phyloP scores from a whole-genome alignment of 1,140 invertebrate genomes.

The Polypedilum vanderplanki region DNA sequence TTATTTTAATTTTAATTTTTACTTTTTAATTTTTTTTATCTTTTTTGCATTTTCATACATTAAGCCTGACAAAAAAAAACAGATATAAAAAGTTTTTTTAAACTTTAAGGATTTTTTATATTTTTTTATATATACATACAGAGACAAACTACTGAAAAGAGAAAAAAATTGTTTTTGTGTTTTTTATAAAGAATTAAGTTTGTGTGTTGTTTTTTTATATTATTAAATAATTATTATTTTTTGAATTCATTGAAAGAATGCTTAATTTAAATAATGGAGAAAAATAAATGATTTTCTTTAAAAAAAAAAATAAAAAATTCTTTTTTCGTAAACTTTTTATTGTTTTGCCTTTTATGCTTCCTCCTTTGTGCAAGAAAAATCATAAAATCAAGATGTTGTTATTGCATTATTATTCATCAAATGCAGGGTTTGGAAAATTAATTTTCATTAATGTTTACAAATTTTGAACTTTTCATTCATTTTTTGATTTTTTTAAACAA shows the following conservation, averaged over 20 bases:
- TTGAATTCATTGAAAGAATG: conserved; percentile 18
- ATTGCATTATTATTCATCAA: no score
- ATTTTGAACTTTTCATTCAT: no score
- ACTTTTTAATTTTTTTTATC: conserved; percentile 1
- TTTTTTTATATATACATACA: conserved; percentile 22
- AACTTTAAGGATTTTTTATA: conserved; percentile 21
- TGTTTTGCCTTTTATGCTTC: background rate
- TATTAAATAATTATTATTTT: conserved; percentile 23
- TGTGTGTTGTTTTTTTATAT: conserved; percentile 28
- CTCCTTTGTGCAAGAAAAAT: background rate
- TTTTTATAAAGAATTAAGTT: conserved; percentile 28
- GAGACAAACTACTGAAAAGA: conserved; percentile 23
- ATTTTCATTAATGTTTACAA: no score
- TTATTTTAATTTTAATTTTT: background rate
- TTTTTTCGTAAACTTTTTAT: background rate
- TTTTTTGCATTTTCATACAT: background rate
- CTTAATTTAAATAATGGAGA: conserved; percentile 24
- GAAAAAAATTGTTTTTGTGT: conserved; percentile 28
- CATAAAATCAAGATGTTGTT: no score
- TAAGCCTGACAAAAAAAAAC: conserved; percentile 3
- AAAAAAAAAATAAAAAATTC: background rate
- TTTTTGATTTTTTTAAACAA: no score
- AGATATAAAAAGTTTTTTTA: background rate
- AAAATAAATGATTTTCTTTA: conserved; percentile 23
- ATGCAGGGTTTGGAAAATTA: no score